Conservation (phyloP, 64 coral and sea anemone species). For the Porites lutea region DNA sequence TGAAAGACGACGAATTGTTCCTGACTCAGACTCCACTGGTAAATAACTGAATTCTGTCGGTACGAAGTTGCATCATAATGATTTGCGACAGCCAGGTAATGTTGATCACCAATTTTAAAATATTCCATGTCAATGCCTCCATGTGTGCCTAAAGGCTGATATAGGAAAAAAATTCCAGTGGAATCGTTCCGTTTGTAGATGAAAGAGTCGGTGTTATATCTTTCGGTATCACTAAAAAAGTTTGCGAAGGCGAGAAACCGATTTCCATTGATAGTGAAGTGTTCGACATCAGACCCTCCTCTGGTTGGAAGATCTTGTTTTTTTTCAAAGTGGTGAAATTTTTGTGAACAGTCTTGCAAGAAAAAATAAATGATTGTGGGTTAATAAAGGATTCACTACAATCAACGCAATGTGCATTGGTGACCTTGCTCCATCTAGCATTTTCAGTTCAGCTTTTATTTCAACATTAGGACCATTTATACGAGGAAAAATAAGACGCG, state of each 20-base stretch:
- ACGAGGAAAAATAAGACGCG: too few relatives aligned
- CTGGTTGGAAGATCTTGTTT: neutral
- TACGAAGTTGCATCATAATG: neutral
- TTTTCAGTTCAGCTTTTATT: too few relatives aligned
- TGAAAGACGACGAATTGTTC: conserved; percentile 4
- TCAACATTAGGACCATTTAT: too few relatives aligned
- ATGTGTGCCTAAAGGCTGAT: neutral
- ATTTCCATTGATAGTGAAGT: neutral
- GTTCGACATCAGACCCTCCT: neutral
- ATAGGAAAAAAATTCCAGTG: neutral
- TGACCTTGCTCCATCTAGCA: too few relatives aligned
- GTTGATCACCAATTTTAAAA: neutral
- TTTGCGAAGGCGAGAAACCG: conserved; percentile 19
- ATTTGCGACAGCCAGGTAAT: neutral
- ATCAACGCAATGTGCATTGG: too few relatives aligned
- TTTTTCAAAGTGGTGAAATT: neutral
- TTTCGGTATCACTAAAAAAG: neutral
- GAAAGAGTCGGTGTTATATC: neutral
- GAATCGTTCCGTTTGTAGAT: neutral
- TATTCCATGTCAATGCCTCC: neutral
- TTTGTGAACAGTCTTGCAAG: neutral
- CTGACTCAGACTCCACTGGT: neutral
- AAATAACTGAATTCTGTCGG: neutral
- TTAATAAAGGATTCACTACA: too few relatives aligned
- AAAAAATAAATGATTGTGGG: neutral